Percentiles rank a stretch among this genome's conserved stretches.
Conservation (phyloP, 2,888 invertebrate genomes). For the Cephus runcator region DNA sequence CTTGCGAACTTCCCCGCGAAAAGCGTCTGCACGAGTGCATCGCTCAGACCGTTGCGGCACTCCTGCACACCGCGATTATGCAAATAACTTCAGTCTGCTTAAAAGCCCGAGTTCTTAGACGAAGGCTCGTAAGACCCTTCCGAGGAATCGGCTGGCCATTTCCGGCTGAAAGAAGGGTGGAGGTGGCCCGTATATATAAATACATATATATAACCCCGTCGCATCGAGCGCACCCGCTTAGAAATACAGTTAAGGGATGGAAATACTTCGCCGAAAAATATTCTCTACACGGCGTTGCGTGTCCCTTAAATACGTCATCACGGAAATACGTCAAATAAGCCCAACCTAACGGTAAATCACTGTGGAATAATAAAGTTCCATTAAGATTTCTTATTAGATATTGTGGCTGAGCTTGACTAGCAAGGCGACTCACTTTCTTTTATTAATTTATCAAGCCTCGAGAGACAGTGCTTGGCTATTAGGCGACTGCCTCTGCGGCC, state of each 20-base stretch:
- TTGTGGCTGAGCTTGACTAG: not conserved
- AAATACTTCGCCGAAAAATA: not conserved
- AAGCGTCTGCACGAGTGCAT: not conserved
- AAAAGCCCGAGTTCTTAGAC: constrained; percentile 26
- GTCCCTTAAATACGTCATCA: not conserved
- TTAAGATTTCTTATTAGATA: not conserved
- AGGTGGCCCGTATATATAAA: not conserved
- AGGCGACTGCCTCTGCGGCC: not conserved
- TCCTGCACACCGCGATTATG: constrained; percentile 1
- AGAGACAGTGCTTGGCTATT: not conserved
- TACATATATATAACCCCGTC: not conserved
- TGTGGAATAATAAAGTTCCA: not conserved
- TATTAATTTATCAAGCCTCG: not conserved
- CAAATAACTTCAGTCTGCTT: constrained; percentile 20
- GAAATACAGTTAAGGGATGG: not conserved
- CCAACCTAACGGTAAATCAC: not conserved
- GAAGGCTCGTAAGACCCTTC: not conserved
- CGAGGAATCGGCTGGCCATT: not conserved
- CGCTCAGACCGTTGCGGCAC: not conserved
- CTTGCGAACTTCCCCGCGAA: not conserved
- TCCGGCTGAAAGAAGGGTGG: not conserved
- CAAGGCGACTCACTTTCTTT: not conserved
- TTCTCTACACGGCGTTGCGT: not conserved
- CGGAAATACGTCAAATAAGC: not conserved
- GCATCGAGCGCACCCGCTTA: too few species aligned